Evolutionary conservation across 2,888 invertebrate genomes (phyloP), one percentile per base, ranked within the genome.

Genomic region (Drosophila mercatorum): DNA sequence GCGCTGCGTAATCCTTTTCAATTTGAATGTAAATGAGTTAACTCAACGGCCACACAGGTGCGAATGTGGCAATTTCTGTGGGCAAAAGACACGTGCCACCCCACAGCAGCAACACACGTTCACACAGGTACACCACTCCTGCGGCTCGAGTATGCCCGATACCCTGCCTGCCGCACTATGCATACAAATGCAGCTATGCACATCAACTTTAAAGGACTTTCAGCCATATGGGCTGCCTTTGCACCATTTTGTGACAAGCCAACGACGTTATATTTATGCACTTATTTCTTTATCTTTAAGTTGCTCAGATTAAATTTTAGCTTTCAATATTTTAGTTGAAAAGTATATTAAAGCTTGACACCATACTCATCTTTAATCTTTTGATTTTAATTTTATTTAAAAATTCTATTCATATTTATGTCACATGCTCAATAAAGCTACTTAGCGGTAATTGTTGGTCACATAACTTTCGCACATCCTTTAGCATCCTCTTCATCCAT

Each of bases 21-120:
- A 76, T 80, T 78, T 75, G 72, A 68, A 89, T 86, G 81, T 69
- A 84, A 86, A 86, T 86, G 88, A 82, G 80, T 59, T 73, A 80
- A 73, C 75, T 72, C 58, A 61, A 47, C 68, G 65, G 55, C 53
- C 65, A 68, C 59, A 56, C 53, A 73, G 66, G 66, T 76, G 77
- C 58, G 53, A 75, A 63, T 59, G 55, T 52, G 64, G 61, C 46
- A 51, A 66, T 46, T 57, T 47, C 22, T 52, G 61, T 75, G 62
- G 55, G 51, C 65, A 36, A 47, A 31, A 41, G 47, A 64, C 46
- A 68, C 70, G 63, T 68, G 62, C 63, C 28, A 44, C 44, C 46
- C 49, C 49, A 8, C 53, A 47, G 49, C 49, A 38, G 36, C 38
- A 8, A 26, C 12, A 6, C 14, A 10, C 34, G 7, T n/a, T 8